Base-by-base conservation (phyloP, 1,140 invertebrate species). In the Himalopsyche phryganea region DNA sequence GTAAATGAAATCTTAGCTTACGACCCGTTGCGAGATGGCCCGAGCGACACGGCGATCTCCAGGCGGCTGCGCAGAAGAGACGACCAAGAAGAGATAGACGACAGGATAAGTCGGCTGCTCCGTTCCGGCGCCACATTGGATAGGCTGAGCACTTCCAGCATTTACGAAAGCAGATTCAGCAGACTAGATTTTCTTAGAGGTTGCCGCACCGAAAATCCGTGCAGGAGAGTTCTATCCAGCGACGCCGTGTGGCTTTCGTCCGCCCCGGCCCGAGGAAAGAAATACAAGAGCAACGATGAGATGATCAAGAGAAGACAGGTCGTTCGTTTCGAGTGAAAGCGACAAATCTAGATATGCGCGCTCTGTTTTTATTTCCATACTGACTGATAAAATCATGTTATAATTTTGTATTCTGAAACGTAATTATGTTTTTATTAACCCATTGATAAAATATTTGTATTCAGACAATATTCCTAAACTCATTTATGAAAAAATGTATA, bases 251-350 rank as follows among this genome's bases (percentile, higher is more conserved):
- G 63, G 63, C 35, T 50, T 1, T 28, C 50, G 18, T 13, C 58
- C 6, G 23, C 40, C 1, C 53, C 58, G 17, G 47, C 19, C 13
- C 49, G 33, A 38, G 35, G 13, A 1, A 56, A 58, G 28, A 58
- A 56, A 42, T 58, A 52, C 44, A 58, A 56, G 35, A 65, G 63
- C 41, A 61, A 58, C 52, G 63, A 65, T 33, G 63, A 65, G 35
- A 65, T 65, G 58, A 61, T 61, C n/a, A 61, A 61, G 46, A 58
- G 48, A 38, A 50, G 63, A 41, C 63, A 61, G 19, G 59, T 61
- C n/a, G 59, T 65, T 13, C 41, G 62, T 6, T 64, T 64, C 50
- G 20, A 64, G 47, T 64, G 42, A 42, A 7, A n/a, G 19, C 11
- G 38, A 9, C 32, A 33, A 5, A 9, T 28, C 23, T 3, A 28